Conservation (phyloP, 2,113 vertebrate genomes). For the Fregata magnificens region DNA sequence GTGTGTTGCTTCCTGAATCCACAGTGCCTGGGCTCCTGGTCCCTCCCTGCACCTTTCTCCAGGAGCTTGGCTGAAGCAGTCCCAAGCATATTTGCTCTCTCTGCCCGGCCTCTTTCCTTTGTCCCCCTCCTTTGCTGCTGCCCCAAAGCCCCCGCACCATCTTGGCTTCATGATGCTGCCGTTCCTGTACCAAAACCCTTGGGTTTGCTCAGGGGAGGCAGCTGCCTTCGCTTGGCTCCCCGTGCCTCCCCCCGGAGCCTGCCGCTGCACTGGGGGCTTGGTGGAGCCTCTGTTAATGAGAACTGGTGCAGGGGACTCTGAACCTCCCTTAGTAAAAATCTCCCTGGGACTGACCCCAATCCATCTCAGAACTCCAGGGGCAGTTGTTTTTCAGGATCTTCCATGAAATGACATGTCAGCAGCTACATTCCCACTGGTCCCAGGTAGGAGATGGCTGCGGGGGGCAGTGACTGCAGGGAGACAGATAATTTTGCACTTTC, state of each 20-base stretch:
- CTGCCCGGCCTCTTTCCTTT: not conserved
- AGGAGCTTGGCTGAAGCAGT: not conserved
- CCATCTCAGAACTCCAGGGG: not conserved
- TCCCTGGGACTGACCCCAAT: slow-evolving; percentile 43
- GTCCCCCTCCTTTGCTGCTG: not conserved
- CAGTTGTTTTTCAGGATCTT: not conserved
- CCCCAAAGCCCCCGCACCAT: not conserved
- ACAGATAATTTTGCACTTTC: not conserved
- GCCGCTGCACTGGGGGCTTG: accelerated
- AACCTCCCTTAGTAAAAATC: not conserved
- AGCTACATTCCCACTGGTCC: accelerated
- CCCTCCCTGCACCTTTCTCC: not conserved
- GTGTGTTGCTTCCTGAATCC: not conserved
- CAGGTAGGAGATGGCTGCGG: not conserved
- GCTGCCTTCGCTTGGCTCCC: accelerated
- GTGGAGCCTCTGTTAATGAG: not conserved
- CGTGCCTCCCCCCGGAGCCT: accelerated
- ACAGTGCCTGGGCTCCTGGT: not conserved
- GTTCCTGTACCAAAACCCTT: not conserved
- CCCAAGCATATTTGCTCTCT: not conserved
- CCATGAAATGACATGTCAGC: not conserved
- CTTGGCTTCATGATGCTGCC: not conserved
- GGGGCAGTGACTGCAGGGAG: not conserved
- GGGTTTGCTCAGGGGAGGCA: not conserved
- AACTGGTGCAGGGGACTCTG: not conserved